Evolutionary conservation across 2,113 vertebrate genomes (phyloP).

Genomic region (Misgurnus mizolepis): DNA sequence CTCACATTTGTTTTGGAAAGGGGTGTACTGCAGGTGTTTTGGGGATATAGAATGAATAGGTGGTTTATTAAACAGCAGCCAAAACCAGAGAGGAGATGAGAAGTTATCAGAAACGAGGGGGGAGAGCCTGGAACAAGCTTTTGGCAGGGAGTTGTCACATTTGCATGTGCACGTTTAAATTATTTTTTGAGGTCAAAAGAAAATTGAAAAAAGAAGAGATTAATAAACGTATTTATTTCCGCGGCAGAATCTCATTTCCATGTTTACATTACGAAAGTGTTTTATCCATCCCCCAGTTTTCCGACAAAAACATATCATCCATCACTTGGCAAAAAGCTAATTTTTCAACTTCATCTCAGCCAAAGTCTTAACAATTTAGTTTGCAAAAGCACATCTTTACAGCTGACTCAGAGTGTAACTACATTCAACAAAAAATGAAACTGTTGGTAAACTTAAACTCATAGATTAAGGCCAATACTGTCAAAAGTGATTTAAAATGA

Average conservation of each 20-base stretch:
- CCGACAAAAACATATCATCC: constrained; percentile 2
- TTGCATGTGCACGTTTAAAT: neutral
- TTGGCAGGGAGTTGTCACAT: constrained; percentile 1
- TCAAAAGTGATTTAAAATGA: neutral
- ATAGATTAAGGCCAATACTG: neutral
- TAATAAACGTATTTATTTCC: constrained; percentile 20
- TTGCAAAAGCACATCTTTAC: neutral
- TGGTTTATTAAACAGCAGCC: constrained; percentile 29
- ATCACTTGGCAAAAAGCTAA: constrained; percentile 4
- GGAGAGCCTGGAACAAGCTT: constrained; percentile 17
- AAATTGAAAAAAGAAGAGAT: neutral
- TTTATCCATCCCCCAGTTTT: constrained; percentile 1
- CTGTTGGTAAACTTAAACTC: constrained; percentile 14
- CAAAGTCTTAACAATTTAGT: neutral
- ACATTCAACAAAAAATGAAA: neutral
- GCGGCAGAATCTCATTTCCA: neutral
- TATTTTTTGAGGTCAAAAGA: neutral
- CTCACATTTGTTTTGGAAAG: neutral
- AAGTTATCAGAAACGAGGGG: neutral
- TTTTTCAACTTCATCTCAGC: constrained; percentile 10
- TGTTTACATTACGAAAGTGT: constrained; percentile 17
- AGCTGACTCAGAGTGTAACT: constrained; percentile 22
- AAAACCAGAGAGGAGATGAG: constrained; percentile 11
- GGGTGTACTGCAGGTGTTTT: constrained; percentile 18
- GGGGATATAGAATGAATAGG: constrained; percentile 10